Evolutionary conservation across 2,797 vertebrate genomes (phyloP), one percentile per base, ranked within the genome.

Genomic region (Gobio occitaniae): DNA sequence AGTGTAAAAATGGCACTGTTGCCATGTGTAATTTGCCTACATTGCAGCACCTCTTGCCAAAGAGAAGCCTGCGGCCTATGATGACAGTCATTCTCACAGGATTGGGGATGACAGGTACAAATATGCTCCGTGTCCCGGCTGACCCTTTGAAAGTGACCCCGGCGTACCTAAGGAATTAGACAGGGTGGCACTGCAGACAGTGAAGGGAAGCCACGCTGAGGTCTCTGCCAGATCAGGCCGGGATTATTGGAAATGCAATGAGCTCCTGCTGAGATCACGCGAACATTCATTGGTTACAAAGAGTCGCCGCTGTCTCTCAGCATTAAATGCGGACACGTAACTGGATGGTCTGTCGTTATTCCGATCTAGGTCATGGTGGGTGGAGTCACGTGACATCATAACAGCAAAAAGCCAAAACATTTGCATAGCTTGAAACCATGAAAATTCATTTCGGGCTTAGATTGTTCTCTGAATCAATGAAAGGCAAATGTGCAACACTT

Each of bases 161-260:
- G 11, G 0, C 0, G 13, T 32, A 54, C 9, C 21, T 13, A 19
- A n/a, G 32, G 80, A 71, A 61, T 81, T 11, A 72, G 54, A 61
- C 15, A 9, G 21, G 41, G 52, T 36, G 29, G 56, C 41, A 80
- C n/a, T 44, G 79, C 17, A 76, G 47, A 80, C 19, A 41, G 47
- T 83, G 59, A 88, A 54, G 84, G 89, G 90, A 91, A 89, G 91
- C 90, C 86, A 91, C 83, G 63, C 47, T 16, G 44, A 90, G 90
- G 88, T 41, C 44, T 1, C 50, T 16, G 88, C 90, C 91, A 91
- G 90, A 89, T 86, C 86, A 88, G 85, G 72, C 84, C 86, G 12
- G 90, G 91, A 93, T 94, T 92, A 92, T 72, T 87, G 59, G 88
- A 89, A 86, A 89, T 84, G 89, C 84, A 84, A 78, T 59, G 80